Conservation (phyloP, 23 tunicate genomes). For the Halocynthia roretzi region DNA sequence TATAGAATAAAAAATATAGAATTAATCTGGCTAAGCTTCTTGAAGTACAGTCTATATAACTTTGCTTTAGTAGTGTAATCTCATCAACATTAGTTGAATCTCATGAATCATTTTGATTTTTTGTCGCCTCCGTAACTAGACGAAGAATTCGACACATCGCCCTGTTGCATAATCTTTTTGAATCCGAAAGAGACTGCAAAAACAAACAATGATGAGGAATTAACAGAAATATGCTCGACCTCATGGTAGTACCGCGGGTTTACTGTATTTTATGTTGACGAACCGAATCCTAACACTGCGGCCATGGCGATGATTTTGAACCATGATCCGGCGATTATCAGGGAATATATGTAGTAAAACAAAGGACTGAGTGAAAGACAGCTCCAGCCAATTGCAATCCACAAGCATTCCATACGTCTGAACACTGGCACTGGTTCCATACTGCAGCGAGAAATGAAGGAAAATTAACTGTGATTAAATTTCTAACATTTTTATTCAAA, state of each 20-base stretch:
- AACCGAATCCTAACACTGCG: conserved; percentile 1
- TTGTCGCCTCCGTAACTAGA: conserved; percentile 15
- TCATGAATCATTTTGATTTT: neutral
- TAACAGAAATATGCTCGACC: no score
- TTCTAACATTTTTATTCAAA: no score
- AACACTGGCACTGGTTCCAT: neutral
- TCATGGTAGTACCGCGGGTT: no score
- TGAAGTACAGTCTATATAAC: no score
- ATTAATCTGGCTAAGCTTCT: no score
- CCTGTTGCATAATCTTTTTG: conserved; percentile 16
- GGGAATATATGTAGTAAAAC: conserved; percentile 21
- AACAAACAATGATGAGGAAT: neutral
- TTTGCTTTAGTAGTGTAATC: no score
- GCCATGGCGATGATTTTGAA: conserved; percentile 2
- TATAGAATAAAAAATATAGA: no score
- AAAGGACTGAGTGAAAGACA: conserved; percentile 33
- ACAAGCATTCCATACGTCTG: conserved; percentile 22
- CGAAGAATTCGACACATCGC: conserved; percentile 22
- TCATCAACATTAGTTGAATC: no score
- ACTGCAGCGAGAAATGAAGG: no score
- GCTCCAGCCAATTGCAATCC: conserved; percentile 42
- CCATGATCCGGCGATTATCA: neutral
- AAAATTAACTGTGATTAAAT: no score
- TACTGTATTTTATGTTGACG: neutral
- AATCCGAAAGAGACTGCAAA: conserved; percentile 15